Evolutionary conservation across 2,888 invertebrate species (phyloP).

Genomic region (Crematogaster levior): DNA sequence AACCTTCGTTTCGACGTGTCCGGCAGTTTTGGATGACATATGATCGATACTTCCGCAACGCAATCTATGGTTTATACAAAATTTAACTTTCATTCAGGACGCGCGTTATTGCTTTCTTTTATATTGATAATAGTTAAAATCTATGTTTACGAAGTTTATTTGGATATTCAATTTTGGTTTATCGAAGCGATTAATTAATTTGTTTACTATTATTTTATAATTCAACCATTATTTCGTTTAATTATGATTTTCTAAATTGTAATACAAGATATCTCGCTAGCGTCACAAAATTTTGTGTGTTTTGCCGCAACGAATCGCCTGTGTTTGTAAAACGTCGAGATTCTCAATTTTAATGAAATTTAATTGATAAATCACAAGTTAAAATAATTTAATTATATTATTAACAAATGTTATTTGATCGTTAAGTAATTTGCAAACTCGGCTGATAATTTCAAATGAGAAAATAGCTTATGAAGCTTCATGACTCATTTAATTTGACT

Average conservation of each 20-base stretch:
- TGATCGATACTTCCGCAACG: neutral
- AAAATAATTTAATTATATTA: conserved; percentile 40
- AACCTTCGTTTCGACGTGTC: neutral
- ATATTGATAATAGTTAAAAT: neutral
- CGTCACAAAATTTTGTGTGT: conserved; percentile 4
- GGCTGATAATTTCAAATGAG: neutral
- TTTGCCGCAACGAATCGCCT: neutral
- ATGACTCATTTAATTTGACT: conserved; percentile 5
- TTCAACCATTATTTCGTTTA: conserved; percentile 32
- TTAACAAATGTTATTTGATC: conserved; percentile 38
- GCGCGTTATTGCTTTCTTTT: neutral
- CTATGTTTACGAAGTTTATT: conserved; percentile 9
- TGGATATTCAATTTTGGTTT: conserved; percentile 28
- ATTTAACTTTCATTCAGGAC: neutral
- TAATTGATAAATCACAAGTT: conserved; percentile 8
- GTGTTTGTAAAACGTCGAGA: neutral
- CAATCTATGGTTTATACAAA: neutral
- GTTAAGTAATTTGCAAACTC: conserved; percentile 5
- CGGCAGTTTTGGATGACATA: neutral
- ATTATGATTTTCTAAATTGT: conserved; percentile 30
- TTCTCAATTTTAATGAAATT: conserved; percentile 28
- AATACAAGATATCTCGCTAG: conserved; percentile 32
- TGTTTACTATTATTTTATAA: conserved; percentile 26
- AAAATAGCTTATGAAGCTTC: neutral
- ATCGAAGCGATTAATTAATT: conserved; percentile 34